Conservation (phyloP, 53 echinoderm and acorn worm genomes). For the Temnopleurus reevesii region DNA sequence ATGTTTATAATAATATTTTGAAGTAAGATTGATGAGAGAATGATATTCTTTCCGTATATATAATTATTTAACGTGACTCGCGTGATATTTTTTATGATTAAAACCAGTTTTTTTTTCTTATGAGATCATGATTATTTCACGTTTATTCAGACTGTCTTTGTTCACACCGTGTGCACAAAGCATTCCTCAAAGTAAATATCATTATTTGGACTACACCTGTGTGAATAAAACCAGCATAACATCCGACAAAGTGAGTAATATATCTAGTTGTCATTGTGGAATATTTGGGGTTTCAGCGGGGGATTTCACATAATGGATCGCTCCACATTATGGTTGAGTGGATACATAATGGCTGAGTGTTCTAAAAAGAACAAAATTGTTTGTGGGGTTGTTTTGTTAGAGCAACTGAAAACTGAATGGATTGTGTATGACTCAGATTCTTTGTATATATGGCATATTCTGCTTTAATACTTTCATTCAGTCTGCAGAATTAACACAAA, state of each 20-base stretch:
- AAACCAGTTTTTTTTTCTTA: not conserved
- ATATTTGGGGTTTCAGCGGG: not conserved
- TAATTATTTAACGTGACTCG: not conserved
- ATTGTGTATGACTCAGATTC: not conserved
- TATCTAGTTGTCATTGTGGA: not conserved
- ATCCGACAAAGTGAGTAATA: not conserved
- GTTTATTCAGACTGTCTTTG: not conserved
- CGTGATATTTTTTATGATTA: no score
- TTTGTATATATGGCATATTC: not conserved
- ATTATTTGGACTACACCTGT: conserved; percentile 19
- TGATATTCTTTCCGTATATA: not conserved
- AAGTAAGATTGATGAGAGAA: no score
- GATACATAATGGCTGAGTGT: not conserved
- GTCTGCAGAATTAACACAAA: no score
- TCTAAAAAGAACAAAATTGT: not conserved
- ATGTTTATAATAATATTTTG: no score
- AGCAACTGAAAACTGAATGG: not conserved
- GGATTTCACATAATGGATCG: conserved; percentile 2
- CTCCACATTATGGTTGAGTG: not conserved
- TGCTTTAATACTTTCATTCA: no score
- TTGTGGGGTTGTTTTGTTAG: not conserved
- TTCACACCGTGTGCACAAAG: not conserved
- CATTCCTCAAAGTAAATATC: not conserved
- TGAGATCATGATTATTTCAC: not conserved
- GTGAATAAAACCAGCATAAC: not conserved